These are phyloP conservation scores for Psophia crepitans DNA, from an alignment of 2,113 vertebrate species.

Conservation along the genomic window DNA sequence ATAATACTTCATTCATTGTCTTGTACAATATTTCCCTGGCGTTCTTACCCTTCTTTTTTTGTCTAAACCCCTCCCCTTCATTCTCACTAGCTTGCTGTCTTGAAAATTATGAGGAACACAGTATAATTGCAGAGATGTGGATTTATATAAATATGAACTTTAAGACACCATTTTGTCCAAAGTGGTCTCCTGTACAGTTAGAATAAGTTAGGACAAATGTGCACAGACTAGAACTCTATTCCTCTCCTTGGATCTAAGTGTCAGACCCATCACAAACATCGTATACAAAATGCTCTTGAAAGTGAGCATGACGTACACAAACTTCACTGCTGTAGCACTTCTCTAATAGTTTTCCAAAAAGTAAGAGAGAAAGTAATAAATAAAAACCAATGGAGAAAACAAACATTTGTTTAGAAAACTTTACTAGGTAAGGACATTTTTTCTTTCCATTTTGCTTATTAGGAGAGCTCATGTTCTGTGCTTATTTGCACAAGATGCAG, in stretches of 20 bases:
- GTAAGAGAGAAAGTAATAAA: neutral
- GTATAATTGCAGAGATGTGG: neutral
- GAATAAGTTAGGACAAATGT: neutral
- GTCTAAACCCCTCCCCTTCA: neutral
- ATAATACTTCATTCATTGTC: neutral
- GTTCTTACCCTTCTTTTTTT: neutral
- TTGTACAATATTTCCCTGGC: too few relatives aligned
- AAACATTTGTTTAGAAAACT: neutral
- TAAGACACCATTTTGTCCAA: neutral
- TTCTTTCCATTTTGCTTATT: neutral
- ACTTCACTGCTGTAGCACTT: neutral
- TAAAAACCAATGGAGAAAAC: neutral
- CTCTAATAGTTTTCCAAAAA: neutral
- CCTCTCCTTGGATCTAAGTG: constrained; percentile 9
- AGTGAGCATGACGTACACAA: constrained; percentile 35
- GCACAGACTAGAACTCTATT: neutral
- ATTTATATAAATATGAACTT: neutral
- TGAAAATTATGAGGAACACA: neutral
- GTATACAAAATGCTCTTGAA: constrained; percentile 41
- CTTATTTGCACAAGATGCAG: neutral
- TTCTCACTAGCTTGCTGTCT: neutral
- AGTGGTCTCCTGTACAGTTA: neutral
- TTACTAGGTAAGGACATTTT: neutral
- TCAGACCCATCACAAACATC: neutral
- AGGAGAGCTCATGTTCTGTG: neutral